Evolutionary conservation across 2,797 vertebrate species (phyloP).

Genomic region (Coluber constrictor): DNA sequence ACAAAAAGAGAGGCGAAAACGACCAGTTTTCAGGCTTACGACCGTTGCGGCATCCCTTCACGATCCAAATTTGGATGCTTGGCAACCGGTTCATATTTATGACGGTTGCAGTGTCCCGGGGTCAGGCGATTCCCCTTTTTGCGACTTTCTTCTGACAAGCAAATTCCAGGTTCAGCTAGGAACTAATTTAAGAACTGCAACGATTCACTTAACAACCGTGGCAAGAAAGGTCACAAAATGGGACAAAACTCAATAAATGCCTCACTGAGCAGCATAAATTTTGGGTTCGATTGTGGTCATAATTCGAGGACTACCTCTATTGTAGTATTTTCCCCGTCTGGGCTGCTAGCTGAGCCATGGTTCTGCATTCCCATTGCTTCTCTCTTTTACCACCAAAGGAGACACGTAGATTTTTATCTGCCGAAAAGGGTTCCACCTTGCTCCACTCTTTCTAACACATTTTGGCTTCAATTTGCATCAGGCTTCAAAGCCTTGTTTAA

Average conservation of each 20-base stretch:
- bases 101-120: background rate
- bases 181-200: background rate
- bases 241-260: background rate
- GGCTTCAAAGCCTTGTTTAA: background rate
- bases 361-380: background rate
- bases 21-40: too few relatives aligned
- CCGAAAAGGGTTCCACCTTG: background rate
- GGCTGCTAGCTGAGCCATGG: background rate
- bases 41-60: too few relatives aligned
- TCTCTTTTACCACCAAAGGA: background rate
- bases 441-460: too few relatives aligned
- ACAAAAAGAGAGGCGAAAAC: too few relatives aligned
- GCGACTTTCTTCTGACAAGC: background rate
- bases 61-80: too few relatives aligned
- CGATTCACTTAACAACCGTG: background rate
- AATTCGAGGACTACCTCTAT: background rate
- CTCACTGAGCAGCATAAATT: background rate
- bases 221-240: background rate
- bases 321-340: background rate
- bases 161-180: background rate
- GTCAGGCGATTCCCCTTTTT: too few relatives aligned
- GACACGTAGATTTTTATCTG: background rate
- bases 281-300: background rate
- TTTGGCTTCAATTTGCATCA: background rate
- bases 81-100: too few relatives aligned